These are phyloP conservation scores for Silurus asotus DNA, from an alignment of 2,113 vertebrate genomes.

Conservation along the genomic window DNA sequence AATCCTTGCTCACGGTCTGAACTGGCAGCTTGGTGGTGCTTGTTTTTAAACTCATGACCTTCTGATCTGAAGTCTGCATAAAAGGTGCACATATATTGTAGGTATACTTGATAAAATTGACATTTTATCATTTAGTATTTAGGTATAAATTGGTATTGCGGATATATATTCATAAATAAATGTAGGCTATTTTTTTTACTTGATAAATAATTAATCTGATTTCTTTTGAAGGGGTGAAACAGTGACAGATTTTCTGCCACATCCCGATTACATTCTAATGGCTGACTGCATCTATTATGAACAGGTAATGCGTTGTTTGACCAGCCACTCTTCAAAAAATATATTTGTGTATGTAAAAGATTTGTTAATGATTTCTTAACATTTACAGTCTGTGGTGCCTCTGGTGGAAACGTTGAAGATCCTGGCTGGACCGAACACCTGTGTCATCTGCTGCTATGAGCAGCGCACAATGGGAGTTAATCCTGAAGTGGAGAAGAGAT, in stretches of 20 bases:
- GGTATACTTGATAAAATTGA: background rate
- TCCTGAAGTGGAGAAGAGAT: constrained; percentile 86
- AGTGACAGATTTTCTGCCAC: constrained; percentile 76
- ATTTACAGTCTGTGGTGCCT: constrained; percentile 82
- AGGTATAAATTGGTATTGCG: background rate
- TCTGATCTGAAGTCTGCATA: no score
- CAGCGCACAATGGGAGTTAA: constrained; percentile 91
- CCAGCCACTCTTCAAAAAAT: background rate
- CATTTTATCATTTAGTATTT: background rate
- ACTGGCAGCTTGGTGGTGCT: no score
- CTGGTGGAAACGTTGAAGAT: constrained; percentile 87
- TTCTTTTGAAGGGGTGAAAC: constrained; percentile 83
- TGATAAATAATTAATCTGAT: background rate
- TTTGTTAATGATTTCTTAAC: background rate
- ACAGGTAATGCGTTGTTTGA: constrained; percentile 74
- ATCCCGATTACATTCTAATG: constrained; percentile 88
- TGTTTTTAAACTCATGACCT: background rate
- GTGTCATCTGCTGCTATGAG: constrained; percentile 93
- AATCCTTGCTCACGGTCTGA: no score
- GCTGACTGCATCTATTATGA: constrained; percentile 99
- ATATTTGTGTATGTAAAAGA: background rate
- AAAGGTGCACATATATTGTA: background rate
- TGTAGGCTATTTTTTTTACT: background rate
- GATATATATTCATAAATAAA: background rate
- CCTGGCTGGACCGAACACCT: constrained; percentile 83